A percentile compares a stretch with the other conserved stretches of the same genome.
Evolutionary conservation across 1,140 invertebrate species (phyloP).

Genomic region (Lithobius niger): DNA sequence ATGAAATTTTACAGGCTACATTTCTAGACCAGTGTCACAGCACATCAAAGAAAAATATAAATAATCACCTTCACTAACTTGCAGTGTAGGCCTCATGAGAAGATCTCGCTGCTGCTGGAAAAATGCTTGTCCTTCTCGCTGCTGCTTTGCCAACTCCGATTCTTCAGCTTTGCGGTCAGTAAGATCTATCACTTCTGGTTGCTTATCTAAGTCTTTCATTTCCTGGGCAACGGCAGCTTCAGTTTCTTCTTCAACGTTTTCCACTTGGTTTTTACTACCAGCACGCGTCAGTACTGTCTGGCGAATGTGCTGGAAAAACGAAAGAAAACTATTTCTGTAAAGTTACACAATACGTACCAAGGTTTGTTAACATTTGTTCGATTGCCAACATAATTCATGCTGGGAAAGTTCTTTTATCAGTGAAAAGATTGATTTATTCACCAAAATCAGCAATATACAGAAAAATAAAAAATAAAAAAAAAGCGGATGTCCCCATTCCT

Average conservation of each 20-base stretch:
- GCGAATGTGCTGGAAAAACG: slow-evolving; percentile 57
- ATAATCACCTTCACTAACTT: slow-evolving; percentile 41
- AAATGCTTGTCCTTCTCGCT: slow-evolving; percentile 24
- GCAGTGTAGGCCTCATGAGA: slow-evolving; percentile 44
- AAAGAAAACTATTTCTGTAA: no score
- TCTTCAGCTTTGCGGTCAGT: slow-evolving; percentile 48
- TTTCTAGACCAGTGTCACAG: no score
- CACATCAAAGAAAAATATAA: no score
- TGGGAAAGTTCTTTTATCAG: no score
- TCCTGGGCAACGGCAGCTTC: slow-evolving; percentile 39
- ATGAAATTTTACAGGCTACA: no score
- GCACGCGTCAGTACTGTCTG: slow-evolving; percentile 73
- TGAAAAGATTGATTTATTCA: no score
- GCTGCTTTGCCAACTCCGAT: slow-evolving; percentile 44
- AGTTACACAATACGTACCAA: no score
- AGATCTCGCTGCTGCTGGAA: slow-evolving; percentile 46
- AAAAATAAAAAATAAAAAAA: no score
- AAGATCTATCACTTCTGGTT: slow-evolving; percentile 51
- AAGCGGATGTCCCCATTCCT: no score
- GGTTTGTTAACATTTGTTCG: no score
- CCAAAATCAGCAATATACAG: no score
- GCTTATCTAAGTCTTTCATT: slow-evolving; percentile 29
- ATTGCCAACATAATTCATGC: no score
- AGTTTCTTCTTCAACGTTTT: slow-evolving; percentile 45
- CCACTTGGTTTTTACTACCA: slow-evolving; percentile 47